phyloP scores from a whole-genome alignment of 2,888 invertebrate genomes.

The Sussaba pulchella region DNA sequence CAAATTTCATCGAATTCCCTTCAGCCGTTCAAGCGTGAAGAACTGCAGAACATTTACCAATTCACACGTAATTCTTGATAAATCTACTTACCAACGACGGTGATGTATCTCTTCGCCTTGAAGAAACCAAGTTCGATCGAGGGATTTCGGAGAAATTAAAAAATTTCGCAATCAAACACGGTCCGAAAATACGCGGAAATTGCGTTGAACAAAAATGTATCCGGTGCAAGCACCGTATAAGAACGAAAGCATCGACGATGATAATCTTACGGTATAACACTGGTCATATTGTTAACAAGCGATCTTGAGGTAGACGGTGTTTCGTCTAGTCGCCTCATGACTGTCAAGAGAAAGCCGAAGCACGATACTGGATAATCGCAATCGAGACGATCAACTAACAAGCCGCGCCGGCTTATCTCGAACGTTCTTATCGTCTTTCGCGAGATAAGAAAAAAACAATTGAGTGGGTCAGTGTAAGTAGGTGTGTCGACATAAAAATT shows the following conservation, averaged over 20 bases:
- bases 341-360: slow-evolving; percentile 20
- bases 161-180: too few relatives aligned
- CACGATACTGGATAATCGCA: slow-evolving; percentile 27
- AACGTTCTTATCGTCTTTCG: slow-evolving; percentile 47
- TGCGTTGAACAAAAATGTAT: neutral
- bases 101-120: too few relatives aligned
- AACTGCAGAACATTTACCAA: too few relatives aligned
- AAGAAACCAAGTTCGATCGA: too few relatives aligned
- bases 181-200: too few relatives aligned
- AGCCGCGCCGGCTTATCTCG: slow-evolving; percentile 49
- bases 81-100: too few relatives aligned
- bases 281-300: slow-evolving; percentile 51
- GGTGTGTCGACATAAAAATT: neutral
- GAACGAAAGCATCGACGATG: too few relatives aligned
- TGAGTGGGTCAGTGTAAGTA: slow-evolving; percentile 61
- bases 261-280: slow-evolving; percentile 65
- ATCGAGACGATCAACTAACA: slow-evolving; percentile 12
- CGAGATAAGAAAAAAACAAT: slow-evolving; percentile 59
- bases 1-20: too few relatives aligned
- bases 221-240: neutral
- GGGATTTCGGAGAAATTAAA: too few relatives aligned
- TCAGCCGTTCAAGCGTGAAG: too few relatives aligned
- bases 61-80: too few relatives aligned
- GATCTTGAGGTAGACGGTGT: slow-evolving; percentile 54
- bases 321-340: slow-evolving; percentile 61